Conservation (phyloP, 2,113 vertebrate species). For the Tenebrosternarchus preto region DNA sequence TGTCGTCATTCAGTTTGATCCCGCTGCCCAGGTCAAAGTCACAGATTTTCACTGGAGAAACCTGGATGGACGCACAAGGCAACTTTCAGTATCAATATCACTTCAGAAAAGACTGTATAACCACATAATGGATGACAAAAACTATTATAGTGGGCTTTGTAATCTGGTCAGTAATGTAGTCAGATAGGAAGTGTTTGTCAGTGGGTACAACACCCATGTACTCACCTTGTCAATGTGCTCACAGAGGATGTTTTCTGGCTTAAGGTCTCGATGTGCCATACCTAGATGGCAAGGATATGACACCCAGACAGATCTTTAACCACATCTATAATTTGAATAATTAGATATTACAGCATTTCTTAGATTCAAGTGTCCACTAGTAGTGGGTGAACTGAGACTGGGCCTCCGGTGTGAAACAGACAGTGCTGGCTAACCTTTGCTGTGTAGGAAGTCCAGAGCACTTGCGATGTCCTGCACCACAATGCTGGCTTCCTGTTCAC, state of each 20-base stretch:
- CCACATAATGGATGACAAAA: background rate
- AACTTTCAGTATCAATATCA: background rate
- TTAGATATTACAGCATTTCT: too few relatives aligned
- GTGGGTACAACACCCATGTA: background rate
- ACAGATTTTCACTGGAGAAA: slow-evolving; percentile 94
- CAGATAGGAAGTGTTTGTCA: background rate
- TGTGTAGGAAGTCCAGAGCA: slow-evolving; percentile 93
- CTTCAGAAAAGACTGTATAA: background rate
- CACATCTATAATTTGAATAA: too few relatives aligned
- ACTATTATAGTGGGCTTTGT: slow-evolving; percentile 12
- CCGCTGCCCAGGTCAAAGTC: slow-evolving; percentile 96
- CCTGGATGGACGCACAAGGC: slow-evolving; percentile 65
- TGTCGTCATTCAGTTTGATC: slow-evolving; percentile 94
- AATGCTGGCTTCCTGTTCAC: slow-evolving; percentile 90
- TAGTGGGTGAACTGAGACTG: background rate
- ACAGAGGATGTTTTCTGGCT: slow-evolving; percentile 97
- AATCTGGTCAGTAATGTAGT: slow-evolving; percentile 23
- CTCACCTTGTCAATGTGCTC: slow-evolving; percentile 87
- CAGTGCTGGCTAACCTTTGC: slow-evolving; percentile 81
- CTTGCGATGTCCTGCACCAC: slow-evolving; percentile 94
- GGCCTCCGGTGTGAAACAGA: background rate
- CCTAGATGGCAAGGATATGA: slow-evolving; percentile 68
- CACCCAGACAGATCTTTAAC: too few relatives aligned
- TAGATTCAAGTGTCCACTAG: too few relatives aligned
- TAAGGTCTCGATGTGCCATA: slow-evolving; percentile 95